Evolutionary conservation across 1,140 invertebrate genomes (phyloP), one percentile per base, ranked within the genome.

Genomic region (Bombus ignitus): DNA sequence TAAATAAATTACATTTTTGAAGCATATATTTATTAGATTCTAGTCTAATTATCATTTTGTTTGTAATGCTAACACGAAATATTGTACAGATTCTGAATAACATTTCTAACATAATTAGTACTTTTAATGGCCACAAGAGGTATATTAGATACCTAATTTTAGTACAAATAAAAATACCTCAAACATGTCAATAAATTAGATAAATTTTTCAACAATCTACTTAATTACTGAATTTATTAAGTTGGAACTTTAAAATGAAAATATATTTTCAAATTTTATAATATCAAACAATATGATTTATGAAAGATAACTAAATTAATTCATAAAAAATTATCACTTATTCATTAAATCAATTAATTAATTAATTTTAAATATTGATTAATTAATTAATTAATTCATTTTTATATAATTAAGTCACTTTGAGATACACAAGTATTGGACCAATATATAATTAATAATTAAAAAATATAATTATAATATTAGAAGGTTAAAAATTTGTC

Each of bases 181-280:
- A 62, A 62, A 32, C 5, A 57, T 57, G 25, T 62, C 57, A 35
- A 13, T 82, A 59, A 70, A 70, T 76, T 15, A 70, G 12, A 81
- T 53, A 68, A 66, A 72, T 84, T 57, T 72, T 79, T 53, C 32
- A 85, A 72, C 68, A 88, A 70, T 13, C 59, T 85, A 74, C 5
- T 75, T 53, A 70, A 76, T 75, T 79, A 86, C 35, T 84, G 4
- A 68, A 72, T 87, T 88, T 71, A 85, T 74, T 88, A 88, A 75
- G 82, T 74, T 82, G 77, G 65, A 89, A 82, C 70, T 59, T 89
- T 65, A 88, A 71, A 83, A 35, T 66, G 5, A 53, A 53, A 53
- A 53, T 42, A 66, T 76, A 68, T 53, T 59, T 80, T 53, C 32
- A 77, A 57, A 70, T 44, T 81, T 59, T 42, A 44, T 71, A 25